Evolutionary conservation across 2,888 invertebrate genomes (phyloP), one percentile per base, ranked within the genome.

Genomic region (Ichneumoninae sp.): DNA sequence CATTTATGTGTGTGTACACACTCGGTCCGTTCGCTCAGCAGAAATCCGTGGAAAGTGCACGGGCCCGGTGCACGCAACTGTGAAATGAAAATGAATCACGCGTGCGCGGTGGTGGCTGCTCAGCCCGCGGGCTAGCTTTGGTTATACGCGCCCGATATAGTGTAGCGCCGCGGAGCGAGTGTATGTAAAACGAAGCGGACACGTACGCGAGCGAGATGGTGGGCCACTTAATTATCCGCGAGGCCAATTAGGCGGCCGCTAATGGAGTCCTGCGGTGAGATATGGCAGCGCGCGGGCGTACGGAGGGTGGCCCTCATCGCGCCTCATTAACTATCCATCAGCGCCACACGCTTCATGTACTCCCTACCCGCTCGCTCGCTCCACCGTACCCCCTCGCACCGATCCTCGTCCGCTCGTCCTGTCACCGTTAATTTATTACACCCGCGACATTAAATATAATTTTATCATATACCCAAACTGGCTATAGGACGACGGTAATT

Each of bases 301-400:
- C 83, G 69, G 79, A 63, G 85, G 87, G 80, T 83, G 83, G 83
- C 80, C 83, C 88, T 88, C 88, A 86, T 88, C 85, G 88, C 76
- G 86, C 85, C 88, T 88, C 88, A 88, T 88, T 88, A 88, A 88
- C 88, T 87, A 88, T 88, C 88, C 88, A 88, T 88, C 88, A 88
- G 86, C 84, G 84, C 85, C 86, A 86, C 86, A 83, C 85, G 83
- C 81, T 69, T 79, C 63, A 30, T 47, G 60, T 80, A 83, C 78
- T 81, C 77, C 76, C 73, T 52, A 47, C 3, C 70, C 74, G 60
- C 71, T 65, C 75, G 44, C 63, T 75, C 36, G 47, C 75, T 54
- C 73, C 19, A n/a, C 65, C 33, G 44, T 30, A 13, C 47, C 47
- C 47, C 52, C 65, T 71, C 78, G 54, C 76, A 10, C 77, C 52